These are phyloP conservation scores for Ditylenchus dipsaci DNA, from an alignment of 1,140 invertebrate genomes.

Conservation along the genomic window DNA sequence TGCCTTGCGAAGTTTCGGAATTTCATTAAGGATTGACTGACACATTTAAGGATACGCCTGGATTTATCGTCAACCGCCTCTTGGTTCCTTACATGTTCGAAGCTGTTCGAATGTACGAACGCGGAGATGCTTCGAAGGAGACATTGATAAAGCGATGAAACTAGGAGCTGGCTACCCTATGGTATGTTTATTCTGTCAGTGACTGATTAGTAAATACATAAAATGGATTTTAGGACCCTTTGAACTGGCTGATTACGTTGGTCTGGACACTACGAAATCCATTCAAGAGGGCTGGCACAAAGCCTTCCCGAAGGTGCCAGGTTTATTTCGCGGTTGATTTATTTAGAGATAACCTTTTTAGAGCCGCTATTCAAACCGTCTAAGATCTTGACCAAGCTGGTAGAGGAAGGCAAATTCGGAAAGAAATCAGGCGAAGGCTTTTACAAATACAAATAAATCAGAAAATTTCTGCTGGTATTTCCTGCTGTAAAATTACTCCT, in stretches of 20 bases:
- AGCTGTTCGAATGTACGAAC: constrained; percentile 72
- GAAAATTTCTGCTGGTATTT: too few species aligned
- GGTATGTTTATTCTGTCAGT: not conserved
- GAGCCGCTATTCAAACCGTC: constrained; percentile 71
- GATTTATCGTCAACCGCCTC: constrained; percentile 77
- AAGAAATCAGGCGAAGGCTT: constrained; percentile 79
- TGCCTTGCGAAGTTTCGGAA: constrained; percentile 51
- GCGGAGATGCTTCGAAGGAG: constrained; percentile 66
- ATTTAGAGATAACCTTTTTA: constrained; percentile 68
- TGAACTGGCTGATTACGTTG: constrained; percentile 63
- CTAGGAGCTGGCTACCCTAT: constrained; percentile 56
- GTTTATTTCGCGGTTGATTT: not conserved
- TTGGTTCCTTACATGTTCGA: constrained; percentile 74
- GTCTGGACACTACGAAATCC: constrained; percentile 64
- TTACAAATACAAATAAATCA: constrained; percentile 67
- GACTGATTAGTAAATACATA: too few species aligned
- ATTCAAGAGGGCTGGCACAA: constrained; percentile 59
- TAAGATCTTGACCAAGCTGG: constrained; percentile 69
- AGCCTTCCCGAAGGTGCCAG: not conserved
- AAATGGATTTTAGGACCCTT: constrained; percentile 59
- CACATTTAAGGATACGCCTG: constrained; percentile 69
- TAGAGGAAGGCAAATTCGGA: constrained; percentile 76
- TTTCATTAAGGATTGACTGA: constrained; percentile 52
- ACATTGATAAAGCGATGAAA: constrained; percentile 65
- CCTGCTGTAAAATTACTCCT: too few species aligned